Conservation (phyloP, 1,140 invertebrate species). For the Bicyclus anynana region DNA sequence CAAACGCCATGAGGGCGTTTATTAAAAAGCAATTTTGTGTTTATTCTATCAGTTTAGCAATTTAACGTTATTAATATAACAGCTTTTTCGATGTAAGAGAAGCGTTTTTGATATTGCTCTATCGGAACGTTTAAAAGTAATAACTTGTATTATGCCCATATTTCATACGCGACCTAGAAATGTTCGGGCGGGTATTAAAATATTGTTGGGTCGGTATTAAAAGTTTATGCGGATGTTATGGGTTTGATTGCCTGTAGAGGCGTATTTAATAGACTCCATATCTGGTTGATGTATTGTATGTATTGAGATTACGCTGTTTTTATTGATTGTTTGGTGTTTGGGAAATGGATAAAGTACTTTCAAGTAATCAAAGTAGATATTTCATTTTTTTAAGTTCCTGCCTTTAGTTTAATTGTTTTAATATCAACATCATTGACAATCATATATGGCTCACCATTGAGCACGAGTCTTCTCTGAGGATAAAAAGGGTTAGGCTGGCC, state of each 20-base stretch:
- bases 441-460: too few relatives aligned
- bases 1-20: constrained; percentile 43
- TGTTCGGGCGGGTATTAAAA: constrained; percentile 4
- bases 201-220: constrained; percentile 13
- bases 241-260: constrained; percentile 7
- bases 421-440: too few relatives aligned
- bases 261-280: constrained; percentile 8
- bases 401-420: too few relatives aligned
- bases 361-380: neutral
- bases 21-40: constrained; percentile 60
- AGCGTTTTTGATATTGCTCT: constrained; percentile 35
- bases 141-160: constrained; percentile 27
- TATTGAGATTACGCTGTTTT: constrained; percentile 9
- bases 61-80: constrained; percentile 50
- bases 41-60: constrained; percentile 49
- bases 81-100: constrained; percentile 34
- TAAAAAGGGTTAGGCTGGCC: too few relatives aligned
- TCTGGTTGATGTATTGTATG: constrained; percentile 5
- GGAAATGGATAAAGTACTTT: neutral
- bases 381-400: too few relatives aligned
- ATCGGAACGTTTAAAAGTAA: constrained; percentile 30
- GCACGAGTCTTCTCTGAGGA: too few relatives aligned
- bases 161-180: constrained; percentile 23
- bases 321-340: neutral
- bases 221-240: constrained; percentile 2